A percentile compares a stretch with the other conserved stretches of the same genome.
Conservation (phyloP, 1,140 invertebrate genomes). For the Brachionus koreanus region DNA sequence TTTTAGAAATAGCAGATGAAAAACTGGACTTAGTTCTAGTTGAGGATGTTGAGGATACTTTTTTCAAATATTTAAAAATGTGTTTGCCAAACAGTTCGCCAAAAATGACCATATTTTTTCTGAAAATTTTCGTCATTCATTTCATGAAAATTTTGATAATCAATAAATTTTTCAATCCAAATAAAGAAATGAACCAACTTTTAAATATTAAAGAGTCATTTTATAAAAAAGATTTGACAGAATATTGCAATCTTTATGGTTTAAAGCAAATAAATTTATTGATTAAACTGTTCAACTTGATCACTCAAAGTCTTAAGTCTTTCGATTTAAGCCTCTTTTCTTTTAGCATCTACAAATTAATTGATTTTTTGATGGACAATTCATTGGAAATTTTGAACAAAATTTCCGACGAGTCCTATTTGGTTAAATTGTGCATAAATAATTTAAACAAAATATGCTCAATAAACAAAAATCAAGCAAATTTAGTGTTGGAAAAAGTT, state of each 20-base stretch:
- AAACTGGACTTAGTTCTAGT: background rate
- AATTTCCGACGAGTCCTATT: background rate
- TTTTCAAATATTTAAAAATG: conserved; percentile 16
- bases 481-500: background rate
- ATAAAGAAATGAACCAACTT: background rate
- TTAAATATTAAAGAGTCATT: background rate
- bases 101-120: background rate
- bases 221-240: background rate
- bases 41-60: background rate
- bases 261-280: conserved; percentile 19
- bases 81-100: background rate
- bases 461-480: background rate
- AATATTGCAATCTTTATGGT: background rate
- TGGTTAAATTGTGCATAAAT: conserved; percentile 9
- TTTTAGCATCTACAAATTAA: background rate
- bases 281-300: conserved; percentile 1
- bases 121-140: background rate
- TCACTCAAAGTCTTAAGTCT: background rate
- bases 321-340: background rate
- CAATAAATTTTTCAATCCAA: background rate
- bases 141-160: background rate
- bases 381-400: background rate
- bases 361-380: conserved; percentile 19
- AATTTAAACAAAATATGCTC: background rate
- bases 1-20: background rate